Percentiles rank a stretch among this genome's conserved stretches.
These are phyloP conservation scores for Napeogenes inachia DNA, from an alignment of 2,888 invertebrate species.

Conservation along the genomic window DNA sequence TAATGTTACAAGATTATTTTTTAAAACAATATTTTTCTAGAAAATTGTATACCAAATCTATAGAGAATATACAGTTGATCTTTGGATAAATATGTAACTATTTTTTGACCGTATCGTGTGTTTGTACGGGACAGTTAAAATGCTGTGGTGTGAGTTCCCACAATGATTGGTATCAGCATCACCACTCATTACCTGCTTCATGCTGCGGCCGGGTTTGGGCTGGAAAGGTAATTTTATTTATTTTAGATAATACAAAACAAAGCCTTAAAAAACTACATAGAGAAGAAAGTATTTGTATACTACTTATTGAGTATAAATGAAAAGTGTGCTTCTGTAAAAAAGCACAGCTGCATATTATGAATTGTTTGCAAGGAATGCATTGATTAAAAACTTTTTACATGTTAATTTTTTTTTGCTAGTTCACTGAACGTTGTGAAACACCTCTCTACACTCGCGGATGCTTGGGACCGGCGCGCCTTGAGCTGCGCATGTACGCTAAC, in stretches of 20 bases:
- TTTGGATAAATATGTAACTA: too few species aligned
- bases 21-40: too few species aligned
- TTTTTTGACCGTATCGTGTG: too few species aligned
- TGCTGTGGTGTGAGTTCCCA: conserved; percentile 64
- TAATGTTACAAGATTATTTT: too few species aligned
- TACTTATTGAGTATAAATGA: not conserved
- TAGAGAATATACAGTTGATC: too few species aligned
- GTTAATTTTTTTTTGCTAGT: conserved; percentile 31
- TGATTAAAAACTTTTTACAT: too few species aligned
- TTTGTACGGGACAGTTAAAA: conserved; percentile 41
- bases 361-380: too few species aligned
- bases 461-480: conserved; percentile 49
- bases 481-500: conserved; percentile 54
- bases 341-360: not conserved
- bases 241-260: too few species aligned
- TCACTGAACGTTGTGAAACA: conserved; percentile 44
- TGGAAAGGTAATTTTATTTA: conserved; percentile 44
- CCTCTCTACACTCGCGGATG: conserved; percentile 51
- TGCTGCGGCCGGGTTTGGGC: conserved; percentile 58
- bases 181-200: conserved; percentile 49
- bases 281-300: not conserved
- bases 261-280: too few species aligned
- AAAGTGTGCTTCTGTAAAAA: too few species aligned
- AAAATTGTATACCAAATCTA: too few species aligned
- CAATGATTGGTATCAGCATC: conserved; percentile 57